phyloP scores from a whole-genome alignment of 2,797 vertebrate species.

The Hephaestus fuliginosus region DNA sequence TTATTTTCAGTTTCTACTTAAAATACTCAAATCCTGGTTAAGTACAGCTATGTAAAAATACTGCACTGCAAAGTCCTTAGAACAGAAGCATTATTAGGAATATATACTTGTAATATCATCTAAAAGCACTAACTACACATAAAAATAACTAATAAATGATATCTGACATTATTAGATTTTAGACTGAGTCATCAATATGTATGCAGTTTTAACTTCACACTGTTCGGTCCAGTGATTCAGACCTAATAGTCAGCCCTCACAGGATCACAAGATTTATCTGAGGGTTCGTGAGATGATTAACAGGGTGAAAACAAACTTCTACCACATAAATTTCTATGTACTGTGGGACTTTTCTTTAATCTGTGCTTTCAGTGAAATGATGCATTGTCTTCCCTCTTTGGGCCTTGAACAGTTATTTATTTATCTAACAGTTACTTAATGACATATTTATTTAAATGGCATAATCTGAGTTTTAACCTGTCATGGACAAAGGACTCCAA shows the following conservation, averaged over 20 bases:
- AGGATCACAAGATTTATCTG: neutral
- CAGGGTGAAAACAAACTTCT: neutral
- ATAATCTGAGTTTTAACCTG: neutral
- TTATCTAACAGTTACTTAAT: too few species aligned
- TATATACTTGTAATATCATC: neutral
- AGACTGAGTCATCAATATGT: neutral
- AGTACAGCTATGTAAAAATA: neutral
- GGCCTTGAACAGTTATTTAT: too few species aligned
- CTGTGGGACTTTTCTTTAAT: neutral
- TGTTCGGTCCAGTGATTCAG: neutral
- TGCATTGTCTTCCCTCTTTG: neutral
- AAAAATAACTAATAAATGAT: neutral
- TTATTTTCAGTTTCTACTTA: neutral
- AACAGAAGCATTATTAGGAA: neutral
- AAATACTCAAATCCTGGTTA: neutral
- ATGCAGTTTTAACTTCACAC: neutral
- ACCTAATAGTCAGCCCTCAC: neutral
- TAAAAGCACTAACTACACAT: neutral
- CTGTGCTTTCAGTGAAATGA: neutral
- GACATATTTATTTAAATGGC: neutral
- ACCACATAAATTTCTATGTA: too few species aligned
- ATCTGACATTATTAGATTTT: neutral
- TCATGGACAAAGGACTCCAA: neutral
- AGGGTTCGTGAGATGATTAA: neutral
- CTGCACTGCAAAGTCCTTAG: neutral